Evolutionary conservation across 2,797 vertebrate genomes (phyloP).

Genomic region (Gastrophryne carolinensis): DNA sequence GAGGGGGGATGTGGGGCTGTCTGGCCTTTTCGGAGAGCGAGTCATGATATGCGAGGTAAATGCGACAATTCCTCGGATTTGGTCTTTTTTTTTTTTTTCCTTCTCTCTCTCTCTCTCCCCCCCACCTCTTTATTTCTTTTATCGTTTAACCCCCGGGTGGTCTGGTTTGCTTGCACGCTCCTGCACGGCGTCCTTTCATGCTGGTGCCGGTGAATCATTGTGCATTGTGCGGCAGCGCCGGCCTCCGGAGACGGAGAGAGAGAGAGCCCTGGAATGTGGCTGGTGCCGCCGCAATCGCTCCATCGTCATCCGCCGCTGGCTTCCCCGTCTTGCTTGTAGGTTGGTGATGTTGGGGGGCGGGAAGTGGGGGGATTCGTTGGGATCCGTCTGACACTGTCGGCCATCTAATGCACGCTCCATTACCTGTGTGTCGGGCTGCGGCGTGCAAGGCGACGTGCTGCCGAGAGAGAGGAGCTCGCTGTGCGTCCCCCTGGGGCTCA

Average conservation of each 20-base stretch:
- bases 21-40: slow-evolving; percentile 27
- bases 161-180: too few species aligned
- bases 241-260: too few species aligned
- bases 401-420: neutral
- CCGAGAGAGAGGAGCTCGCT: neutral
- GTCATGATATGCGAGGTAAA: slow-evolving; percentile 43
- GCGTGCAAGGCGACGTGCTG: too few species aligned
- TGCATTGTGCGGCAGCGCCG: neutral
- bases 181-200: too few species aligned
- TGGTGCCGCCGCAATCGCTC: neutral
- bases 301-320: neutral
- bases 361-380: neutral
- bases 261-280: neutral
- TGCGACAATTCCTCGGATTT: neutral
- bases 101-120: neutral
- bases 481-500: neutral
- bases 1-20: slow-evolving; percentile 21
- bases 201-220: neutral
- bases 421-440: neutral
- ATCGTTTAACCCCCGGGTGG: too few species aligned
- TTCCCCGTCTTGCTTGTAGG: too few species aligned
- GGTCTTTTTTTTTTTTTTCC: neutral
- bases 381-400: neutral
- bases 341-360: neutral
- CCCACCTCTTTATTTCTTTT: too few species aligned